phyloP scores from a whole-genome alignment of 2,888 invertebrate species.

The Spialia ferax region DNA sequence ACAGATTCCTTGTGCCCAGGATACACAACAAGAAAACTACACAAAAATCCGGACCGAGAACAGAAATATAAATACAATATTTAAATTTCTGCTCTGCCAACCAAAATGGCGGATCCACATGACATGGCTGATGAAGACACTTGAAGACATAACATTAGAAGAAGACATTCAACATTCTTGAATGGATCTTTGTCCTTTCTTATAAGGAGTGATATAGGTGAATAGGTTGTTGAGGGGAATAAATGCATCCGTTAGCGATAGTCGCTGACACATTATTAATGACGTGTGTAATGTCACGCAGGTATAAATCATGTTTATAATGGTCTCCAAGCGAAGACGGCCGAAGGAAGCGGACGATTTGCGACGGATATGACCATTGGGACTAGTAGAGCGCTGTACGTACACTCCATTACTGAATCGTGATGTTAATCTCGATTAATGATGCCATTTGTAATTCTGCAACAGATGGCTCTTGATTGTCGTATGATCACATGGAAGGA shows the following conservation, averaged over 20 bases:
- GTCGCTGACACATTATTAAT: conserved; percentile 79
- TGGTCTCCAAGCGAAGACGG: conserved; percentile 66
- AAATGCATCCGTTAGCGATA: conserved; percentile 75
- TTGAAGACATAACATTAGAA: too few species aligned
- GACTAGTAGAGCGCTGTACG: conserved; percentile 67
- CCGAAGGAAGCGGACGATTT: conserved; percentile 82
- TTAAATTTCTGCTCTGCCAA: too few species aligned
- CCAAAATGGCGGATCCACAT: too few species aligned
- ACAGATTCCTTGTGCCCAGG: too few species aligned
- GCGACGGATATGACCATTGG: conserved; percentile 82
- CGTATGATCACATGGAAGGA: not conserved
- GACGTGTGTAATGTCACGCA: conserved; percentile 61
- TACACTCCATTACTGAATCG: conserved; percentile 24
- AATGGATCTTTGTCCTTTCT: conserved; percentile 1
- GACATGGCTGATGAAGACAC: too few species aligned
- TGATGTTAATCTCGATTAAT: conserved; percentile 36
- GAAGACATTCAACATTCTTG: not conserved
- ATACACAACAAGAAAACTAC: too few species aligned
- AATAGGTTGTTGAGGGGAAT: conserved; percentile 67
- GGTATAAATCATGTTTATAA: conserved; percentile 84
- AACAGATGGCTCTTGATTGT: conserved; percentile 30
- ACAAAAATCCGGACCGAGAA: too few species aligned
- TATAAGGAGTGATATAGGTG: conserved; percentile 53
- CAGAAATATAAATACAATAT: too few species aligned
- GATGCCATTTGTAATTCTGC: conserved; percentile 21